Evolutionary conservation across 2,797 vertebrate genomes (phyloP).

Genomic region (Myripristis jacobus): DNA sequence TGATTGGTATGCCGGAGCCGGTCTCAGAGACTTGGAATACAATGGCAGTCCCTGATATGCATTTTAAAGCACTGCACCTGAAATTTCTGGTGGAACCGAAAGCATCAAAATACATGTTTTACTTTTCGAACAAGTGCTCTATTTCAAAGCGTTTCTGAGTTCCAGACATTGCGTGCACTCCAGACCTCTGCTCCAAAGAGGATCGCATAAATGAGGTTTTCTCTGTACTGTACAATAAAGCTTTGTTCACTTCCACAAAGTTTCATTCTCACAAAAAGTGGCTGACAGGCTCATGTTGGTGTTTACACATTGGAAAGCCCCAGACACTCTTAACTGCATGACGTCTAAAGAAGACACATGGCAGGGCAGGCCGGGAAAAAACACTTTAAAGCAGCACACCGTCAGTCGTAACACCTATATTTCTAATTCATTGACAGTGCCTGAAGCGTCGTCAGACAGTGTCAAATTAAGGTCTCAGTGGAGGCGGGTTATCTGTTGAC

Average conservation of each 20-base stretch:
- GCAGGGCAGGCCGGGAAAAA: not conserved
- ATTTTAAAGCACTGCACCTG: constrained; percentile 11
- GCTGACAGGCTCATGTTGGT: not conserved
- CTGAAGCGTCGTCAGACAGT: constrained; percentile 10
- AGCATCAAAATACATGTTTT: not conserved
- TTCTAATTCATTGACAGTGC: constrained; percentile 30
- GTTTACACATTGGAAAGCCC: constrained; percentile 1
- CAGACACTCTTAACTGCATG: not conserved
- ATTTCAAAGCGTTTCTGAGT: constrained; percentile 13
- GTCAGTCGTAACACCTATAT: not conserved
- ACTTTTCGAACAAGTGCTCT: not conserved
- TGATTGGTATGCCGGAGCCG: constrained; percentile 3
- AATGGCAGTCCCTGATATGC: constrained; percentile 5
- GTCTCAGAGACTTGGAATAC: constrained; percentile 17
- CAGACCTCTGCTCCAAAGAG: not conserved
- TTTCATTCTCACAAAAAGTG: not conserved
- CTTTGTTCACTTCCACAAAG: constrained; percentile 11
- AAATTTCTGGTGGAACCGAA: not conserved
- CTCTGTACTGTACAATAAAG: not conserved
- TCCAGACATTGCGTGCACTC: constrained; percentile 4
- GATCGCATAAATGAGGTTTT: not conserved
- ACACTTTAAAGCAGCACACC: not conserved
- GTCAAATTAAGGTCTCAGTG: constrained; percentile 15
- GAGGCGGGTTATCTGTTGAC: constrained; percentile 26
- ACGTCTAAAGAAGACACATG: not conserved